These are phyloP conservation scores for Pseudochirops corinnae DNA, from an alignment of 2,797 vertebrate species.

Conservation along the genomic window DNA sequence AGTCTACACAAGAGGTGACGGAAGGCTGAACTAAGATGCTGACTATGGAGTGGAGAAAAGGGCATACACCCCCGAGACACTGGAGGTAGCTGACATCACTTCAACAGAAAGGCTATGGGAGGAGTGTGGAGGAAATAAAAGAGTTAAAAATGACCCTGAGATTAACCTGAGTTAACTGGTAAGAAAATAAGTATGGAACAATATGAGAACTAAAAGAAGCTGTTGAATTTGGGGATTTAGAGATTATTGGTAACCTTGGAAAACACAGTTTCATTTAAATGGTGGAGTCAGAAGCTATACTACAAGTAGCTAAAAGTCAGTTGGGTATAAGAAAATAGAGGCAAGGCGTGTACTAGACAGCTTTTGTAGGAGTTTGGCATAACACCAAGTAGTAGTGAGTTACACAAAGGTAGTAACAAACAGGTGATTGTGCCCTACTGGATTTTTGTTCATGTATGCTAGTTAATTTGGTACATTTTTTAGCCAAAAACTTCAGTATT, in stretches of 20 bases:
- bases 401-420: too few relatives aligned
- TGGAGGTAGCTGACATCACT: background rate
- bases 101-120: background rate
- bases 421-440: too few relatives aligned
- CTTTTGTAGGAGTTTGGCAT: background rate
- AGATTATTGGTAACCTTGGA: background rate
- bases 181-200: background rate
- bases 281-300: background rate
- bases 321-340: background rate
- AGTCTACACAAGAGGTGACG: background rate
- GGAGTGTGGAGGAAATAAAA: background rate
- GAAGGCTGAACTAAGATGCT: background rate
- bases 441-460: too few relatives aligned
- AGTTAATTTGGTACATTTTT: too few relatives aligned
- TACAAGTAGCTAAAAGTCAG: background rate
- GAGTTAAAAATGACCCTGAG: background rate
- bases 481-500: background rate
- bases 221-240: background rate
- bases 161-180: background rate
- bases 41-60: background rate
- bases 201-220: background rate
- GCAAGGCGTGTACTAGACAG: background rate
- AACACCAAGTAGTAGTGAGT: background rate
- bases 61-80: background rate
- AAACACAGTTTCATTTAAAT: background rate